Percentiles rank a stretch among this genome's conserved stretches.
phyloP scores from a whole-genome alignment of 2,888 invertebrate species.

The Drosophila yooni region DNA sequence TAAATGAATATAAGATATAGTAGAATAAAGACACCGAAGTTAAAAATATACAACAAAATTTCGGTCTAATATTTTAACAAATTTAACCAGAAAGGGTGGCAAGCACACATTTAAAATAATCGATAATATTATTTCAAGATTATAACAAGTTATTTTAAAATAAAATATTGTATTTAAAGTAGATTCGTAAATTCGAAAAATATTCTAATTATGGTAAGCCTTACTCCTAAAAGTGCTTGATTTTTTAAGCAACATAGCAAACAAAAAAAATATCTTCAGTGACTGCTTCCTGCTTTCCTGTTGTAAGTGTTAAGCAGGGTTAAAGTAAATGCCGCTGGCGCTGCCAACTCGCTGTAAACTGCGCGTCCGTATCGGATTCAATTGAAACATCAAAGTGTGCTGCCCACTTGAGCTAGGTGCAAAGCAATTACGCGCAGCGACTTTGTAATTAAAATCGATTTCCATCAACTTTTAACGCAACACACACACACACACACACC shows the following conservation, averaged over 20 bases:
- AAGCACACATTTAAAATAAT: not conserved
- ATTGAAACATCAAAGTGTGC: slow-evolving; percentile 63
- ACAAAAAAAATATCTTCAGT: not conserved
- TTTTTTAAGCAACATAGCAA: not conserved
- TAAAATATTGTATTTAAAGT: not conserved
- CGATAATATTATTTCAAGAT: not conserved
- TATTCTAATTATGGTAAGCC: not conserved
- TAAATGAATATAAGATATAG: not conserved
- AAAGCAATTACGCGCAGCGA: slow-evolving; percentile 78
- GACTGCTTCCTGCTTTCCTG: not conserved
- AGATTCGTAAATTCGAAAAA: not conserved
- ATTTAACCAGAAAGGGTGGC: too few relatives aligned
- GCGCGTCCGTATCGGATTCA: slow-evolving; percentile 29
- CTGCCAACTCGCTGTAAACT: slow-evolving; percentile 44
- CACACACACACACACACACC: slow-evolving; percentile 5
- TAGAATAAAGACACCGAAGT: not conserved
- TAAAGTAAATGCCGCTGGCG: slow-evolving; percentile 33
- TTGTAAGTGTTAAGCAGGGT: slow-evolving; percentile 18
- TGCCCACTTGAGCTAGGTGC: slow-evolving; percentile 72
- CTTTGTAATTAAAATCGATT: slow-evolving; percentile 81
- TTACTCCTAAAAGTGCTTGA: not conserved
- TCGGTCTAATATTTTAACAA: too few relatives aligned
- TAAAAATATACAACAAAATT: not conserved
- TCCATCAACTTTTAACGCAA: slow-evolving; percentile 66
- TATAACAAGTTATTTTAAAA: not conserved